A percentile compares a stretch with the other conserved stretches of the same genome.
These are phyloP conservation scores for Platynereis dumerilii DNA, from an alignment of 2,888 invertebrate genomes.

Conservation along the genomic window DNA sequence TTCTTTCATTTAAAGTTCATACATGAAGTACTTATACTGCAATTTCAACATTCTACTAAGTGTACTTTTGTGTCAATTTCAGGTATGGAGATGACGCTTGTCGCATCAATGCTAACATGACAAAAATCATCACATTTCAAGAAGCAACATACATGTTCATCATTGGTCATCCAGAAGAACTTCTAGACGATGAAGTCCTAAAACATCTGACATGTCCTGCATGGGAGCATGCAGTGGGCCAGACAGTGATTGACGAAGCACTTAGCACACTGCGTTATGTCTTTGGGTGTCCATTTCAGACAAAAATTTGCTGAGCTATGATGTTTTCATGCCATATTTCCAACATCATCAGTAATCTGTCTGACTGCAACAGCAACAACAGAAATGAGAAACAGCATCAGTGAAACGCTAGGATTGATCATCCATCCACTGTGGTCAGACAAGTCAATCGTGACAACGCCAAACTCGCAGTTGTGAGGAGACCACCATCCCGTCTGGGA, in stretches of 20 bases:
- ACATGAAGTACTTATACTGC: too few species aligned
- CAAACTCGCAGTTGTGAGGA: neutral
- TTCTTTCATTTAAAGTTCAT: too few species aligned
- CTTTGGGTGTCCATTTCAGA: neutral
- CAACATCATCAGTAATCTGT: neutral
- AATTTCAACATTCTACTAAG: too few species aligned
- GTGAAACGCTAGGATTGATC: neutral
- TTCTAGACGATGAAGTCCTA: neutral
- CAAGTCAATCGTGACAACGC: neutral
- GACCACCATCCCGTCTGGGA: too few species aligned
- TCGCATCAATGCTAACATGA: too few species aligned
- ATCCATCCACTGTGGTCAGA: neutral
- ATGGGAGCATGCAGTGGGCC: neutral
- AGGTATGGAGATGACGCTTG: too few species aligned
- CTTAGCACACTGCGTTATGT: constrained; percentile 7
- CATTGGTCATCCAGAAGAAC: neutral
- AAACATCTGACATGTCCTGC: neutral
- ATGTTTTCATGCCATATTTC: neutral
- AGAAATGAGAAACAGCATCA: neutral
- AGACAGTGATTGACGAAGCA: neutral
- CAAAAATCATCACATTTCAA: too few species aligned
- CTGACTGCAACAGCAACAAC: constrained; percentile 3
- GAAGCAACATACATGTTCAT: neutral
- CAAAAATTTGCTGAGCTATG: neutral
- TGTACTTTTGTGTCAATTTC: too few species aligned